These are phyloP conservation scores for Chrysolina oricalcia DNA, from an alignment of 2,888 invertebrate genomes.

Conservation along the genomic window DNA sequence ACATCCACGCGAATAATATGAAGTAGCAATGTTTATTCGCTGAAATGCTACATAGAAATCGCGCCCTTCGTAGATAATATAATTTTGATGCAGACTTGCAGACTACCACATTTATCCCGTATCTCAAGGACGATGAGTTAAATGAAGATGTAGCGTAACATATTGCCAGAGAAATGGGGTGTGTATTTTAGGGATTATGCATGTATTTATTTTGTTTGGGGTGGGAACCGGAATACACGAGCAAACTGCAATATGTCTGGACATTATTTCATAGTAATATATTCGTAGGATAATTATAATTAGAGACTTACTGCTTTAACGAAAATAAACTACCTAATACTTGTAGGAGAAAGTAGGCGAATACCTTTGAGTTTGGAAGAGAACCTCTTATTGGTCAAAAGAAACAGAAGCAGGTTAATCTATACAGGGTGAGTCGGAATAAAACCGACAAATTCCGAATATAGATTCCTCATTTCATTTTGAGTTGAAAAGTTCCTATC, in stretches of 20 bases:
- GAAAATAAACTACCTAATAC: no score
- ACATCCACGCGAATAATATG: not conserved
- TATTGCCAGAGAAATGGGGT: constrained; percentile 8
- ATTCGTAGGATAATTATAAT: no score
- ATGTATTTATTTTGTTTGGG: not conserved
- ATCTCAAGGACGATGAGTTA: not conserved
- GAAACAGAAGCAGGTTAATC: no score
- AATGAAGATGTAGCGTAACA: not conserved
- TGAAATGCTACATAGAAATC: not conserved
- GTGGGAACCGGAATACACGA: not conserved
- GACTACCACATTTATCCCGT: constrained; percentile 11
- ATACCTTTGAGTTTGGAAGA: no score
- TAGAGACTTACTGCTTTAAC: no score
- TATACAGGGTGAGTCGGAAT: no score
- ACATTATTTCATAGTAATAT: no score
- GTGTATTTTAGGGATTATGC: constrained; percentile 4
- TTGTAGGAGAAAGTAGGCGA: no score
- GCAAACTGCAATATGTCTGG: not conserved
- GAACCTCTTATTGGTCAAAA: no score
- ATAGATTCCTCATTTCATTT: no score
- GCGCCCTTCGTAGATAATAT: not conserved
- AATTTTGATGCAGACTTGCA: constrained; percentile 18
- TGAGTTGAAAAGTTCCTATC: no score
- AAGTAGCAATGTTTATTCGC: constrained; percentile 1
- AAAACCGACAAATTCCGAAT: no score